A percentile compares a stretch with the other conserved stretches of the same genome.
These are phyloP conservation scores for Pagrus major DNA, from an alignment of 2,113 vertebrate genomes.

Conservation along the genomic window DNA sequence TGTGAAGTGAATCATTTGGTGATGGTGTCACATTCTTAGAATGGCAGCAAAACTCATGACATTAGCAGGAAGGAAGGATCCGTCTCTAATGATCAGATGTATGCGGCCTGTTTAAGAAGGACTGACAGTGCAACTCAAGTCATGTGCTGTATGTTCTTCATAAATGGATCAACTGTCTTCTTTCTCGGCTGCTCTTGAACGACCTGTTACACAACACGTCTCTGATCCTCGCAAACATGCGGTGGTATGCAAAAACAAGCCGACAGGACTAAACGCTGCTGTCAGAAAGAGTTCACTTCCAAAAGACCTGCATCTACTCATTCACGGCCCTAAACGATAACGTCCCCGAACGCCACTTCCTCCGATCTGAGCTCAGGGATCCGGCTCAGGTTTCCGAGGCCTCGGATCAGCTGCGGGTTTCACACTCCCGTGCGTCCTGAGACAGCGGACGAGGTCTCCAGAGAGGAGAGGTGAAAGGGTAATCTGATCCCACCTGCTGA, in stretches of 20 bases:
- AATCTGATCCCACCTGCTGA: conserved; percentile 72
- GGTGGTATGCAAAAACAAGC: conserved; percentile 24
- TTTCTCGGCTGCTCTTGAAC: conserved; percentile 1
- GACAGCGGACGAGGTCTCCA: conserved; percentile 42
- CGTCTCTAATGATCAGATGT: background rate
- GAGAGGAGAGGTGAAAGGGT: conserved; percentile 73
- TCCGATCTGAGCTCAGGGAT: conserved; percentile 12
- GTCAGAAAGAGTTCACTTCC: conserved; percentile 15
- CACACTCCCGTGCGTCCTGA: conserved; percentile 22
- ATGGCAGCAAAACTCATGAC: background rate
- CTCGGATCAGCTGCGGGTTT: conserved; percentile 56
- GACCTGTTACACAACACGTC: conserved; percentile 27
- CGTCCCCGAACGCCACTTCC: conserved; percentile 17
- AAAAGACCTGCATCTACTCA: conserved; percentile 7
- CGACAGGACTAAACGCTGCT: background rate
- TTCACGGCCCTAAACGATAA: background rate
- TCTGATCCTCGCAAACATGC: conserved; percentile 25
- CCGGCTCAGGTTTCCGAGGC: conserved; percentile 57
- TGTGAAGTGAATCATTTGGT: conserved; percentile 18
- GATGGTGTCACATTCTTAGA: conserved; percentile 9
- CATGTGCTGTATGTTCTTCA: conserved; percentile 6
- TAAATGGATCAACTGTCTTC: conserved; percentile 27
- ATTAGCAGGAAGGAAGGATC: conserved; percentile 2
- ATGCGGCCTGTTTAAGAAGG: conserved; percentile 17
- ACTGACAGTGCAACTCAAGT: conserved; percentile 4